A percentile compares a stretch with the other conserved stretches of the same genome.
Conservation (phyloP, 2,888 invertebrate genomes). For the Cheilosia pagana region DNA sequence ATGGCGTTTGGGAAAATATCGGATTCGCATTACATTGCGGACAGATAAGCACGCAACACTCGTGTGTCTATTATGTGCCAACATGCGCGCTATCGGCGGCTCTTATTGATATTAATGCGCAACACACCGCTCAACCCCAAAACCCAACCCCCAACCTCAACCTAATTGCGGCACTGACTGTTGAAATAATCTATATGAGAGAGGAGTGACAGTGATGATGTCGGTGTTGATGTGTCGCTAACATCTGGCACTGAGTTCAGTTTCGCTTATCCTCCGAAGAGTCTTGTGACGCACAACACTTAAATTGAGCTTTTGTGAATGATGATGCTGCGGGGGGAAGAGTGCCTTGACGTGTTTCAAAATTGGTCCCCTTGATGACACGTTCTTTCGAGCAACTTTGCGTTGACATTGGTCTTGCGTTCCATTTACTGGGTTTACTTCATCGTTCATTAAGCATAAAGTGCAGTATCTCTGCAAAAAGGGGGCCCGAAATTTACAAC, state of each 20-base stretch:
- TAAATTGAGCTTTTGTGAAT: background rate
- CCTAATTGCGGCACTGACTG: background rate
- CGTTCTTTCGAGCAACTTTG: too few species aligned
- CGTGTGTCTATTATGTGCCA: background rate
- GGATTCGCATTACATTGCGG: background rate
- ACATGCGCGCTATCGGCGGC: too few species aligned
- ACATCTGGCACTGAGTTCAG: slow-evolving; percentile 5
- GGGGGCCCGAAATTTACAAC: too few species aligned
- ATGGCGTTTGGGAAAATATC: background rate
- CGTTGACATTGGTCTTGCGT: too few species aligned
- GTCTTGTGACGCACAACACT: background rate
- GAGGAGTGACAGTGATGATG: background rate
- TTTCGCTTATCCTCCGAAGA: background rate
- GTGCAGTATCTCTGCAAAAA: too few species aligned
- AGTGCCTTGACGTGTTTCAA: background rate
- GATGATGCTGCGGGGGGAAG: too few species aligned
- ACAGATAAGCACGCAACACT: background rate
- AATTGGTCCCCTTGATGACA: too few species aligned
- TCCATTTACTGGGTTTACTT: too few species aligned
- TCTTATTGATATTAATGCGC: background rate
- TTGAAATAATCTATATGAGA: background rate
- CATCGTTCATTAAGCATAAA: too few species aligned
- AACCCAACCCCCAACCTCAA: background rate
- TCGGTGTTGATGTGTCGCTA: background rate
- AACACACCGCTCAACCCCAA: background rate